These are phyloP conservation scores for Lordiphosa stackelbergi DNA, from an alignment of 1,140 invertebrate species.

Conservation along the genomic window DNA sequence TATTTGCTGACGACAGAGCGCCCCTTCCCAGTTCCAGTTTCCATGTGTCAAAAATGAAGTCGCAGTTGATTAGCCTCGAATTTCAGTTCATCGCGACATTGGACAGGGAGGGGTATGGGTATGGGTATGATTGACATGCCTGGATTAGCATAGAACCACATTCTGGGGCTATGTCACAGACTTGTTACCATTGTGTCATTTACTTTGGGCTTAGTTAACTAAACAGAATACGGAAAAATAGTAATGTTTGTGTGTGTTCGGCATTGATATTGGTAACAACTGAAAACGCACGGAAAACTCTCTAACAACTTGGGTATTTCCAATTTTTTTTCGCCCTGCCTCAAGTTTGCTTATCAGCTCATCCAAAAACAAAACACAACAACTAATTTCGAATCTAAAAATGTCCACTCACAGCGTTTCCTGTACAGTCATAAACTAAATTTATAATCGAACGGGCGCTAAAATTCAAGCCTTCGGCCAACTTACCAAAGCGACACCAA, in stretches of 20 bases:
- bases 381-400: slow-evolving; percentile 1
- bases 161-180: slow-evolving; percentile 20
- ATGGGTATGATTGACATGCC: slow-evolving; percentile 58
- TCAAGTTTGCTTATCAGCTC: slow-evolving; percentile 42
- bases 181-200: slow-evolving; percentile 59
- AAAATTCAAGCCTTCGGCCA: slow-evolving; percentile 13
- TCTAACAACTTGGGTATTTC: slow-evolving; percentile 7
- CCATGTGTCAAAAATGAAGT: slow-evolving; percentile 68
- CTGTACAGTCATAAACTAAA: slow-evolving; percentile 45
- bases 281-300: slow-evolving; percentile 19
- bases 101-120: too few species aligned
- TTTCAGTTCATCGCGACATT: slow-evolving; percentile 14
- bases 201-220: slow-evolving; percentile 60
- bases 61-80: slow-evolving; percentile 37
- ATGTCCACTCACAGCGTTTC: slow-evolving; percentile 19
- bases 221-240: slow-evolving; percentile 36
- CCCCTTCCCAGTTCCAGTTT: slow-evolving; percentile 5
- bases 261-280: slow-evolving; percentile 68
- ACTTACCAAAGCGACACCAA: slow-evolving; percentile 42
- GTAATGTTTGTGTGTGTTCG: slow-evolving; percentile 49
- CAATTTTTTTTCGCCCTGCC: slow-evolving; percentile 29
- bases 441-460: slow-evolving; percentile 33
- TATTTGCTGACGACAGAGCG: slow-evolving; percentile 58
- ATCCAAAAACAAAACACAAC: slow-evolving; percentile 26
- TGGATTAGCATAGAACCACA: slow-evolving; percentile 57